Conservation (phyloP, 1,140 invertebrate species). For the Myzus persicae region DNA sequence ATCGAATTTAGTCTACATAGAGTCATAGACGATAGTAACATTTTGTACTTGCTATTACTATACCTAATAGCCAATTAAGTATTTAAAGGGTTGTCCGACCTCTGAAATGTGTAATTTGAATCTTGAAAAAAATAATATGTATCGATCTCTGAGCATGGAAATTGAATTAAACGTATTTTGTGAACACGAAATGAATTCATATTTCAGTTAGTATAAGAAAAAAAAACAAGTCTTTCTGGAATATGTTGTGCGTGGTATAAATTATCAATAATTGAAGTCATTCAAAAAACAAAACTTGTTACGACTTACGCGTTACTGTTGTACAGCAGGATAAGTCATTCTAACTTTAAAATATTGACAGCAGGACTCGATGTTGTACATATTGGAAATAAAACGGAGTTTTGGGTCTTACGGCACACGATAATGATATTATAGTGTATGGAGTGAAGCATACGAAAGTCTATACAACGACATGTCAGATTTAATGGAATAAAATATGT, state of each 20-base stretch:
- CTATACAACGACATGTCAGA: neutral
- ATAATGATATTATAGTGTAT: neutral
- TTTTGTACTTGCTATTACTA: neutral
- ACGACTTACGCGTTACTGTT: neutral
- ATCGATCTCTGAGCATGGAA: neutral
- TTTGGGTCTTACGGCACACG: neutral
- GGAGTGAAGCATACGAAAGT: too few relatives aligned
- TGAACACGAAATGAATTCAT: neutral
- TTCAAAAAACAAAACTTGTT: neutral
- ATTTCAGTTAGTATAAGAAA: neutral
- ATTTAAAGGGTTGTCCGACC: neutral
- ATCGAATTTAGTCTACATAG: neutral
- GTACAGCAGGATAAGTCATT: neutral
- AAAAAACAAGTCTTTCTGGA: neutral
- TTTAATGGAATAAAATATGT: slow-evolving; percentile 15
- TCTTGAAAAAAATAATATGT: neutral
- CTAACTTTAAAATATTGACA: neutral
- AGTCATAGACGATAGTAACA: neutral
- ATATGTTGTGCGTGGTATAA: neutral
- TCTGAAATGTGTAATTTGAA: neutral
- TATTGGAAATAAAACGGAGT: neutral
- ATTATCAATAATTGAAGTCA: neutral
- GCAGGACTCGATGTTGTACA: neutral
- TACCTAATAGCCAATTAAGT: too few relatives aligned
- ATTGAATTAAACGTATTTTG: neutral